Percentiles rank a stretch among this genome's conserved stretches.
Evolutionary conservation across 37 sponge, comb jelly and placozoan species (phyloP).

Genomic region (Axinella damicornis): DNA sequence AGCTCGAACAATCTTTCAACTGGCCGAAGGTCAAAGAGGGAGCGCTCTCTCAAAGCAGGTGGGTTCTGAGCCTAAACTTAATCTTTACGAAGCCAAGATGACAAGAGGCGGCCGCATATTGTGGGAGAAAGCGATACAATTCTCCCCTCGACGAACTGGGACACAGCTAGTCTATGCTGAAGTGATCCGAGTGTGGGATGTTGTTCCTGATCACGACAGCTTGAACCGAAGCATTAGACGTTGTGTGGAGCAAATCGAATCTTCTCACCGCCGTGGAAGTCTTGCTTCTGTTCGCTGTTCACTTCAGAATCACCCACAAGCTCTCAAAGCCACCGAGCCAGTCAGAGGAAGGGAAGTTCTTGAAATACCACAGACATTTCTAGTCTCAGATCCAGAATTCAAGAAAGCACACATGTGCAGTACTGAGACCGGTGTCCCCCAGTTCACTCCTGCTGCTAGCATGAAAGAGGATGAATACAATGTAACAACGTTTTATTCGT

Average conservation of each 20-base stretch:
- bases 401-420: background rate
- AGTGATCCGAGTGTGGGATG: conserved; percentile 81
- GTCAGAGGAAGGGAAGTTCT: conserved; percentile 23
- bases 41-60: conserved; percentile 33
- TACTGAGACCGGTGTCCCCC: too few species aligned
- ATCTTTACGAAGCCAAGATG: conserved; percentile 68
- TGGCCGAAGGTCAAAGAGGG: conserved; percentile 71
- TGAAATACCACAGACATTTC: background rate
- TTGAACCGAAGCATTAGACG: conserved; percentile 34
- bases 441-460: conserved; percentile 73
- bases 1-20: conserved; percentile 25
- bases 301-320: background rate
- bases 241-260: conserved; percentile 47
- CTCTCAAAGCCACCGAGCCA: background rate
- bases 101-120: conserved; percentile 59
- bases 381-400: background rate
- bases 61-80: conserved; percentile 8
- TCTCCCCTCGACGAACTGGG: conserved; percentile 52
- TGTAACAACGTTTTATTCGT: conserved; percentile 81
- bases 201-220: conserved; percentile 57
- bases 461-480: conserved; percentile 70
- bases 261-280: conserved; percentile 46
- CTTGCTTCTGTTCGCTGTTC: background rate
- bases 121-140: conserved; percentile 81
- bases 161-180: conserved; percentile 63